Evolutionary conservation across 2,113 vertebrate species (phyloP).

Genomic region (Albula glossodonta): DNA sequence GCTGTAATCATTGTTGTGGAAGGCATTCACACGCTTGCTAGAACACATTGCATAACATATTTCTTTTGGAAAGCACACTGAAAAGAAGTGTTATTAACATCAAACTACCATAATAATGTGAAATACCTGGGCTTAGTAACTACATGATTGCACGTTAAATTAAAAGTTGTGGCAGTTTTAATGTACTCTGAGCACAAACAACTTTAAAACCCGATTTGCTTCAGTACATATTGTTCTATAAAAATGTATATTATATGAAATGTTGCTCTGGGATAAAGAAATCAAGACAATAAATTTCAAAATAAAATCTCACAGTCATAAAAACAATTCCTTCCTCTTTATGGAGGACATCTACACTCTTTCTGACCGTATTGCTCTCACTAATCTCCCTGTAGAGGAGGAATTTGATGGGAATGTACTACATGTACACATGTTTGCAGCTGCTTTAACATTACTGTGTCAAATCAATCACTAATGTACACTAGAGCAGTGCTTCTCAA

Average conservation of each 20-base stretch:
- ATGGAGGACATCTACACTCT: neutral
- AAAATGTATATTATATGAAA: neutral
- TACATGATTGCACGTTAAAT: neutral
- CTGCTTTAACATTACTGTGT: too few relatives aligned
- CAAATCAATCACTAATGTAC: too few relatives aligned
- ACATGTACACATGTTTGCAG: too few relatives aligned
- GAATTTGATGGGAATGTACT: too few relatives aligned
- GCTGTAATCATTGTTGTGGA: neutral
- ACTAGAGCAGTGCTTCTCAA: too few relatives aligned
- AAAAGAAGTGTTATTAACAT: neutral
- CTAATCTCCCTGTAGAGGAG: too few relatives aligned
- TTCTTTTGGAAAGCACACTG: neutral
- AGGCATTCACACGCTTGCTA: neutral
- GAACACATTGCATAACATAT: neutral
- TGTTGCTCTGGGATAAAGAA: too few relatives aligned
- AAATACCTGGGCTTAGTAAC: neutral
- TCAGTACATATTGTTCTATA: neutral
- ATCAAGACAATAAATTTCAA: too few relatives aligned
- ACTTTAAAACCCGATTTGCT: neutral
- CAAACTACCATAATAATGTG: neutral
- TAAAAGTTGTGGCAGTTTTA: neutral
- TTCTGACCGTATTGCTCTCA: too few relatives aligned
- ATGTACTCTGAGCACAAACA: neutral
- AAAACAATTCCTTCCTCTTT: neutral
- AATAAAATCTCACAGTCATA: too few relatives aligned